Percentiles rank a stretch among this genome's conserved stretches.
Conservation (phyloP, 2,113 vertebrate genomes). For the Cisticola juncidis region DNA sequence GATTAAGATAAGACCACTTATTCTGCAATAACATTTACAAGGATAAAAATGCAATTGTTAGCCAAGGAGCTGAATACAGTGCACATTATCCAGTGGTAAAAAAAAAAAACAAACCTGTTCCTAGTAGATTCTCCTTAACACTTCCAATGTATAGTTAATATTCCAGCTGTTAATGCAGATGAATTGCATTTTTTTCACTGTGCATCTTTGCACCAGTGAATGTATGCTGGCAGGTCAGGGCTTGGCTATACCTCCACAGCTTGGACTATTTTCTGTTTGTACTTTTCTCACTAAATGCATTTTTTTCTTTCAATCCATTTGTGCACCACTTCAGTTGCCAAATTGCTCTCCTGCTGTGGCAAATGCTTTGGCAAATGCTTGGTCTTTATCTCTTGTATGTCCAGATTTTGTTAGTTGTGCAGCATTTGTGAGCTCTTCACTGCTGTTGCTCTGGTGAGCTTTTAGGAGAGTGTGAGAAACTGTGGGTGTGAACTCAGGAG, state of each 20-base stretch:
- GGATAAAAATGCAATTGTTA: background rate
- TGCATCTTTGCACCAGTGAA: background rate
- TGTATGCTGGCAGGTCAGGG: background rate
- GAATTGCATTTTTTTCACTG: background rate
- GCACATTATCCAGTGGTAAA: background rate
- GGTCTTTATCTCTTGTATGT: background rate
- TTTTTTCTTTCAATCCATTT: background rate
- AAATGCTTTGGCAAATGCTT: background rate
- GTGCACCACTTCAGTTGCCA: slow-evolving; percentile 1
- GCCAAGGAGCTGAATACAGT: background rate
- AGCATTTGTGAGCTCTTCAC: background rate
- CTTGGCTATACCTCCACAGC: background rate
- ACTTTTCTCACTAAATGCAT: background rate
- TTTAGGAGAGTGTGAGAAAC: background rate
- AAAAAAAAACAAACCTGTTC: background rate
- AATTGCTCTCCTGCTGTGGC: background rate
- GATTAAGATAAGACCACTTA: slow-evolving; percentile 37
- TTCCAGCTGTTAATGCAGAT: slow-evolving; percentile 1
- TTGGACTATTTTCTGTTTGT: background rate
- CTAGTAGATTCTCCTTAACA: background rate
- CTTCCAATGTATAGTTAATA: background rate
- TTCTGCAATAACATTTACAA: background rate
- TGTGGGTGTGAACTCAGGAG: background rate
- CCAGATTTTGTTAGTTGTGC: background rate
- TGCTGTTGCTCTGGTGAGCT: background rate